Base-by-base conservation (phyloP, 2,888 invertebrate genomes). In the Cantharis nigra region DNA sequence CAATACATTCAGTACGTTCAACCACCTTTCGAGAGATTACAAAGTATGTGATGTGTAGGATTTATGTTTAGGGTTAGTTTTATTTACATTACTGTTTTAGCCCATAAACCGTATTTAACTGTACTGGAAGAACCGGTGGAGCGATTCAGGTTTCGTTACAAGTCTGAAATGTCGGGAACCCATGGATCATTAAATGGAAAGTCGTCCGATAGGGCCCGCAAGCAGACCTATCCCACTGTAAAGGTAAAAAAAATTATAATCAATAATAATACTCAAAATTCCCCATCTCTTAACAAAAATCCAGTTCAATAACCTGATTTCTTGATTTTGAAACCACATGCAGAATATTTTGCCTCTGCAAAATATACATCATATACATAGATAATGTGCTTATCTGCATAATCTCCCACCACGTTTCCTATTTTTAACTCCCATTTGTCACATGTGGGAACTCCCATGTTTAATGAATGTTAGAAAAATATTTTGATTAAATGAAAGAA, bases 81-180 rank as follows among this genome's bases (percentile, higher is more conserved):
- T n/a, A 13, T 26, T 63, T 30, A 63, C 18, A 3, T 74, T 49
- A 23, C 1, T 33, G 11, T 10, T 72, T 13, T 14, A 74, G 67
- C 9, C 20, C 20, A 65, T 10, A 63, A 20, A 83, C 89, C 94
- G 2, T 89, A 87, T 78, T 86, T 96, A 63, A 88, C 89, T 20
- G 93, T 96, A 69, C 84, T 92, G 0, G 94, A 94, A 81, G 93
- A 96, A 82, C 96, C 96, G 0, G 92, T 93, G 20, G 93, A 94
- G 67, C 94, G 94, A 87, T 96, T 96, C 86, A 90, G 96, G 72
- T 96, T 96, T 86, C 91, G 96, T 1, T 96, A 96, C 85, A 94
- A 93, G 85, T 95, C 96, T 62, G 96, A 96, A 90, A 96, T 96
- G 96, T 92, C 93, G 74, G 96, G 96, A 0, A 95, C 95, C 0